These are phyloP conservation scores for Greenwoodochromis staneri DNA, from an alignment of 2,113 vertebrate species.

Conservation along the genomic window DNA sequence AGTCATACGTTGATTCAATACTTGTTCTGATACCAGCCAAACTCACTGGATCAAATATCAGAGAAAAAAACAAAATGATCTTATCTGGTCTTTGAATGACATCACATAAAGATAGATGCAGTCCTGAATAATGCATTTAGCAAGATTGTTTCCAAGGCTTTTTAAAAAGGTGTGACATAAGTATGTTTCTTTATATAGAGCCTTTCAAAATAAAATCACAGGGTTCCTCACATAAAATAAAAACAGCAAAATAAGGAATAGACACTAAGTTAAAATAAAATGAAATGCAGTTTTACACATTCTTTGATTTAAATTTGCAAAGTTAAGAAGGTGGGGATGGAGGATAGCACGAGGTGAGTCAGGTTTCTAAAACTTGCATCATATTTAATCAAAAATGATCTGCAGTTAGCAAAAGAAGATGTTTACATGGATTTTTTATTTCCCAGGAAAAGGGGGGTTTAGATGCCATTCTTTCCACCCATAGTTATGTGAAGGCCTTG, in stretches of 20 bases:
- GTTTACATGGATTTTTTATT: neutral
- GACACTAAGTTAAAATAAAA: neutral
- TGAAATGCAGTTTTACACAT: neutral
- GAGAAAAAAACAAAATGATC: neutral
- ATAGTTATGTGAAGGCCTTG: neutral
- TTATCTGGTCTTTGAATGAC: neutral
- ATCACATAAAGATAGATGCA: neutral
- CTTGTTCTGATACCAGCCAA: rapidly evolving
- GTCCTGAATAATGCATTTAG: neutral
- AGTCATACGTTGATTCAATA: neutral
- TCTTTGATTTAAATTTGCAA: neutral
- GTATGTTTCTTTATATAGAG: neutral
- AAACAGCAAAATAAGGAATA: neutral
- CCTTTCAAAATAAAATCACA: neutral
- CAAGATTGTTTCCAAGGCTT: neutral
- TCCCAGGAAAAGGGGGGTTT: rapidly evolving
- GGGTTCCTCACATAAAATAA: rapidly evolving
- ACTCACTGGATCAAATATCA: neutral
- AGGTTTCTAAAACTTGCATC: neutral
- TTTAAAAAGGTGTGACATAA: neutral
- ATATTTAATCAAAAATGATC: neutral
- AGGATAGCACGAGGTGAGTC: rapidly evolving
- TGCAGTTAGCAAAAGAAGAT: neutral
- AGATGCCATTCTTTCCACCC: rapidly evolving
- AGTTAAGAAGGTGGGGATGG: neutral